Evolutionary conservation across 2,797 vertebrate genomes (phyloP).

Genomic region (Centropyge bicolor): DNA sequence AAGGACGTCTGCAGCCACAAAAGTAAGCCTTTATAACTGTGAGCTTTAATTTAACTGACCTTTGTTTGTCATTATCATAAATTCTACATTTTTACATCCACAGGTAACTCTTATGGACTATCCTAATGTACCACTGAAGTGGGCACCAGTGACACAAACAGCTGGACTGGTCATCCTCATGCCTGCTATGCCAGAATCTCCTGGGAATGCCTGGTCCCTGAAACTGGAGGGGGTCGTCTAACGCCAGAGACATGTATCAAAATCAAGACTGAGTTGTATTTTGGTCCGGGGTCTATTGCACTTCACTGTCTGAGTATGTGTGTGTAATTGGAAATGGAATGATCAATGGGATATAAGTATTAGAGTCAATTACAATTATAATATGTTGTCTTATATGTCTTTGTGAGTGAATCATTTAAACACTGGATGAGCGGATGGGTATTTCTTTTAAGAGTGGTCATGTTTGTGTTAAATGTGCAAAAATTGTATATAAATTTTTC

Average conservation of each 20-base stretch:
- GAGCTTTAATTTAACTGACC: not conserved
- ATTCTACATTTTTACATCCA: not conserved
- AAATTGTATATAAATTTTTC: no score
- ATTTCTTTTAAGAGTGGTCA: no score
- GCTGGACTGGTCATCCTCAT: conserved; percentile 81
- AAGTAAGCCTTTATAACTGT: conserved; percentile 75
- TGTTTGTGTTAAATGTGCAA: no score
- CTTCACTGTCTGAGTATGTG: not conserved
- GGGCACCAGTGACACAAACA: conserved; percentile 67
- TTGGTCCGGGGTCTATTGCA: not conserved
- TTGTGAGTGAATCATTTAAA: no score
- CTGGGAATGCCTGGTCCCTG: conserved; percentile 84
- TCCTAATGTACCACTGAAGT: conserved; percentile 71
- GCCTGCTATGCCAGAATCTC: conserved; percentile 67
- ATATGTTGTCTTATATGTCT: no score
- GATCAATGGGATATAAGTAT: not conserved
- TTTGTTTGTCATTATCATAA: not conserved
- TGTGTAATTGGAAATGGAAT: not conserved
- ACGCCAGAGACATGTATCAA: not conserved
- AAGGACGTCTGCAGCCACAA: conserved; percentile 68
- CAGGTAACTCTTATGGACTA: conserved; percentile 87
- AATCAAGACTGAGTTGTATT: not conserved
- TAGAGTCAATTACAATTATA: not conserved
- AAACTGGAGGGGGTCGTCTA: conserved; percentile 82
- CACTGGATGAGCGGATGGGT: no score